phyloP scores from a whole-genome alignment of 1,140 invertebrate genomes.

The Rhizoglyphus robini region DNA sequence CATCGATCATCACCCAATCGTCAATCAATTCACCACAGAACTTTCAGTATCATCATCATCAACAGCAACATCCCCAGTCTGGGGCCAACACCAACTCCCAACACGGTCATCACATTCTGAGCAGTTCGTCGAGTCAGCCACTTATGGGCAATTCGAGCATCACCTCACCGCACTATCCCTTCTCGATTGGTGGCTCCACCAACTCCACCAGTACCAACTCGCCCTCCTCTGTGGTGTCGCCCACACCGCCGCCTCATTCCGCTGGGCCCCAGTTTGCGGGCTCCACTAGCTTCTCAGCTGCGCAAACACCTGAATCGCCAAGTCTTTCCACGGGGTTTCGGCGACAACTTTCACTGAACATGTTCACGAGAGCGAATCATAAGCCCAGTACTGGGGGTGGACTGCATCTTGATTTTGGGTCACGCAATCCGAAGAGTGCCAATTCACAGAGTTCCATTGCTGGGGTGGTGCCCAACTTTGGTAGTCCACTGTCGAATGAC shows the following conservation, averaged over 20 bases:
- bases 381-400: not conserved
- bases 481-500: not conserved
- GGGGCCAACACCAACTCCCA: not conserved
- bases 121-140: no score
- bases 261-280: not conserved
- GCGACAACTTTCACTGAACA: slow-evolving; percentile 8
- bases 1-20: no score
- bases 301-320: slow-evolving; percentile 1
- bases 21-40: not conserved
- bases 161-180: not conserved
- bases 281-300: not conserved
- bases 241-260: not conserved
- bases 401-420: not conserved
- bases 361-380: not conserved
- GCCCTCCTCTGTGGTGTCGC: not conserved
- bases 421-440: not conserved
- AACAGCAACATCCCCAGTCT: not conserved
- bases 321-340: not conserved
- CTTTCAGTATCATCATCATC: not conserved
- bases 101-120: not conserved
- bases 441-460: not conserved
- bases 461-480: not conserved
- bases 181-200: not conserved
- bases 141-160: no score
- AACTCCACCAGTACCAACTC: not conserved